These are phyloP conservation scores for Drosophila insularis DNA, from an alignment of 1,140 invertebrate genomes.

Conservation along the genomic window DNA sequence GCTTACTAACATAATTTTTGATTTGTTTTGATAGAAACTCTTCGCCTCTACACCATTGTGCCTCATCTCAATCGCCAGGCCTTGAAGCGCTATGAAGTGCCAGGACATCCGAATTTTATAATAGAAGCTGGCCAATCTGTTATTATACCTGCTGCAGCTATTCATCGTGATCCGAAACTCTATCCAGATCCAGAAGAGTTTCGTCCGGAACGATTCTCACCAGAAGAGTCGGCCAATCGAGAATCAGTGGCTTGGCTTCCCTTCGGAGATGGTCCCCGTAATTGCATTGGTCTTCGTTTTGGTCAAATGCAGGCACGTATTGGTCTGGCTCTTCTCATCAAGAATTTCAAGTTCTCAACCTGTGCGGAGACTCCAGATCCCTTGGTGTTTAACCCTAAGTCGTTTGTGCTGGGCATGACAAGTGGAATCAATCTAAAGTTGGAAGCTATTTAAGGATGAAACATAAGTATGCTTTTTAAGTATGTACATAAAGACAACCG, in stretches of 20 bases:
- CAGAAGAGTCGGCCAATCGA: slow-evolving; percentile 80
- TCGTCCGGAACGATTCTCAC: slow-evolving; percentile 84
- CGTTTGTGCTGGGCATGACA: slow-evolving; percentile 26
- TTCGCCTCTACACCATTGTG: slow-evolving; percentile 86
- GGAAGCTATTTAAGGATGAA: slow-evolving; percentile 27
- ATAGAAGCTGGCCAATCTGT: slow-evolving; percentile 85
- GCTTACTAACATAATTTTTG: not conserved
- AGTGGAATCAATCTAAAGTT: slow-evolving; percentile 46
- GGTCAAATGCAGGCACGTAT: slow-evolving; percentile 82
- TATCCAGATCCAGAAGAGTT: slow-evolving; percentile 85
- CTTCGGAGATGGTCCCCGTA: slow-evolving; percentile 86
- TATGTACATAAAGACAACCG: not conserved
- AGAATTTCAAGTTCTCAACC: slow-evolving; percentile 66
- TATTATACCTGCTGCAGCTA: slow-evolving; percentile 84
- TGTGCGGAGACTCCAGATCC: slow-evolving; percentile 57
- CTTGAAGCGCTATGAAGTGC: slow-evolving; percentile 85
- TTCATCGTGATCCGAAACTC: slow-evolving; percentile 84
- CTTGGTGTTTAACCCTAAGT: slow-evolving; percentile 35
- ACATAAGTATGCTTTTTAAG: not conserved
- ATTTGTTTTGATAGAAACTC: slow-evolving; percentile 83
- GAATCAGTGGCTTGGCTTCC: slow-evolving; percentile 83
- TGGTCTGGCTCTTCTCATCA: slow-evolving; percentile 79
- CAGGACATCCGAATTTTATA: slow-evolving; percentile 84
- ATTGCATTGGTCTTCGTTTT: slow-evolving; percentile 83
- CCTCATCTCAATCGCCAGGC: slow-evolving; percentile 85